phyloP scores from a whole-genome alignment of 2,888 invertebrate species.

The Leucophenga maculata region DNA sequence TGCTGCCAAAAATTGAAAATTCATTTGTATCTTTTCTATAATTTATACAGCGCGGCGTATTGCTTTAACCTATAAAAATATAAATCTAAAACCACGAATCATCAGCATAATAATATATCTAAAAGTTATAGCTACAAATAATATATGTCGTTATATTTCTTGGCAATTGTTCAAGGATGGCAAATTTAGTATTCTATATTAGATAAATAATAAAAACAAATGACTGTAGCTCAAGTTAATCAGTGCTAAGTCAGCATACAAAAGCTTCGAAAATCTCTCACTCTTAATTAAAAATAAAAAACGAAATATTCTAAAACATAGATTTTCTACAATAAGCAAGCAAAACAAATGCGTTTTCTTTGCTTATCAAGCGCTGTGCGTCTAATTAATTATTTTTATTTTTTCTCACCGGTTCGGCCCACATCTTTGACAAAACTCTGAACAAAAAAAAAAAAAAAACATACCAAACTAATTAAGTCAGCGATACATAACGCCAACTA shows the following conservation, averaged over 20 bases:
- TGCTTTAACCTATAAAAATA: constrained; percentile 1
- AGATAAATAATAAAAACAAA: constrained; percentile 22
- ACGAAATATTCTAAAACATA: constrained; percentile 27
- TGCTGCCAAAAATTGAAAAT: too few species aligned
- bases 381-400: constrained; percentile 56
- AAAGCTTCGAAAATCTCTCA: neutral
- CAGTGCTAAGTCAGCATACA: neutral
- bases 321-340: neutral
- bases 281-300: constrained; percentile 1
- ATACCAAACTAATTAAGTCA: constrained; percentile 59
- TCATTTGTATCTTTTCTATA: too few species aligned
- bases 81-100: constrained; percentile 2
- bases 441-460: constrained; percentile 11
- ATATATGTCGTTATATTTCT: constrained; percentile 33
- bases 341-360: constrained; percentile 31
- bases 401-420: constrained; percentile 24
- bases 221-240: constrained; percentile 21
- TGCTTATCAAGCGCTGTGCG: constrained; percentile 53
- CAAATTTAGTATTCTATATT: constrained; percentile 28
- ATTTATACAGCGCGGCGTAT: neutral
- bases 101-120: constrained; percentile 25
- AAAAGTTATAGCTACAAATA: too few species aligned
- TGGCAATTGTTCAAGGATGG: constrained; percentile 60
- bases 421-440: neutral
- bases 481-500: constrained; percentile 56